Base-by-base conservation (phyloP, 2,888 invertebrate species). In the Hypselothyrea guttata region DNA sequence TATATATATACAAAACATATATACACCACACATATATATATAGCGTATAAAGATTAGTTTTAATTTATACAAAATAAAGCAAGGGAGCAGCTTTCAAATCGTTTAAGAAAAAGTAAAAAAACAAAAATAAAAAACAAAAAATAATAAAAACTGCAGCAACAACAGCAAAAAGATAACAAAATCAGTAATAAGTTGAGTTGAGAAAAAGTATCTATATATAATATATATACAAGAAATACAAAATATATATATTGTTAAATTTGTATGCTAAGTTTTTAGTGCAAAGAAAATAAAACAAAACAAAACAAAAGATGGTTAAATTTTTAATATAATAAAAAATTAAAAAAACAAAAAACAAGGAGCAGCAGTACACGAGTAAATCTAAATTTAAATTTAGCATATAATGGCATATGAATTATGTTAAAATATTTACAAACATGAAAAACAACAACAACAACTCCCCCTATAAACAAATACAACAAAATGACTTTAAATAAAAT, bases 211-310 rank as follows among this genome's bases (percentile, higher is more conserved):
- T 74, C 74, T 71, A 74, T 74, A 74, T 59, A 57, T 47, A 63
- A 72, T 75, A 71, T 73, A 73, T 63, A 72, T 61, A 73, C 61
- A 66, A 70, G 41, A 61, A 58, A 70, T 38, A 63, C 58, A 69
- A 75, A 45, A 68, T 69, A 69, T 66, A 62, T 77, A 68, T 77
- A 77, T 75, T 83, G 83, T 83, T 83, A 83, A 78, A 81, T 75
- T 78, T 83, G 64, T 75, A 81, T 85, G 78, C 78, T 81, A 84
- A 84, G 84, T 84, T 84, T 84, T 85, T 84, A 84, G 82, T 84
- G 79, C 69, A 69, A 77, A 77, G 64, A 56, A 79, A 81, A 76
- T 64, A 64, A 69, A 71, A 61, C 56, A 45, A 67, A n/a, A n/a
- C n/a, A n/a, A 22, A 41, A 51, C 63, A 56, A 60, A 9, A 58